Base-by-base conservation (phyloP, 2,797 vertebrate species). In the Amblyopsis hoosieri region DNA sequence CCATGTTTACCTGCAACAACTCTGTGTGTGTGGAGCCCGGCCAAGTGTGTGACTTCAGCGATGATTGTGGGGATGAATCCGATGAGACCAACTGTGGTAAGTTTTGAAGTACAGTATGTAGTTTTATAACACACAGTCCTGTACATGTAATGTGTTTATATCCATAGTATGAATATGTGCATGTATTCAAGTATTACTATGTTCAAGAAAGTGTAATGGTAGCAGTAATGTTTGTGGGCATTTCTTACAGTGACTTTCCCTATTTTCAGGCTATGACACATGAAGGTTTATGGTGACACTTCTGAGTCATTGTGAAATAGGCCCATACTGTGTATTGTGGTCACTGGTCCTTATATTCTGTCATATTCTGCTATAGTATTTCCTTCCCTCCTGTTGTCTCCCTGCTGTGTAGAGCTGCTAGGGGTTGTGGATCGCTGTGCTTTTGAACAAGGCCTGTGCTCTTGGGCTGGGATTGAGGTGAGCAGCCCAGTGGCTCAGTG, bases 61-160 rank as follows among this genome's bases (percentile, higher is more conserved):
- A 94, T 70, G 91, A 94, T 82, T 94, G 93, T 51, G 92, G 91
- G 12, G 93, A 93, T 71, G 15, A 71, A 69, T 89, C 89, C 14
- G 92, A 94, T 64, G 92, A 94, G 72, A 68, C 4, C 15, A 45
- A 76, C 70, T 94, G 92, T 71, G 92, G 92, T 94, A 75, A 47
- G 78, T 68, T 45, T 7, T 7, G 37, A 37, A 33, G 13, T 17
- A 17, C 17, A 17, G 17, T n/a, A 13, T 23, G 12, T 31, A n/a
- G 1, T 31, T 5, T 5, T 23, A 23, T 23, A 23, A 23, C 19
- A 2, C 19, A 23, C 19, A 23, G 19, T 23, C 19, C 19, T 23
- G 19, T 23, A 23, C 19, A 23, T 23, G 19, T 23, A 7, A 15
- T 51, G 49, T 51, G 13, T 14, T 7, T 51, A 9, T 17, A n/a